Conservation (phyloP, 23 tunicate species). For the Ciona savignyi region DNA sequence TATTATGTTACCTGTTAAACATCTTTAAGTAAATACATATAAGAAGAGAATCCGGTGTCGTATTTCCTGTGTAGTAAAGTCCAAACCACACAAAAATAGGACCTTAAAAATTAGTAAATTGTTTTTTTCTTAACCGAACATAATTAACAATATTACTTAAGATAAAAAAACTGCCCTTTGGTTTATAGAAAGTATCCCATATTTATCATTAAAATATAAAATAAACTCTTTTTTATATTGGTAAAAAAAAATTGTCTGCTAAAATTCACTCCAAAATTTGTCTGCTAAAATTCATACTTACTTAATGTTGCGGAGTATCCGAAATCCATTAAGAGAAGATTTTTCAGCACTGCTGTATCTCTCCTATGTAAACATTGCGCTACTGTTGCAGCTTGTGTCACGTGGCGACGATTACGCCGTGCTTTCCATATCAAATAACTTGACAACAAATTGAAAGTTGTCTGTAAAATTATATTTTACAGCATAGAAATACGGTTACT, state of each 20-base stretch:
- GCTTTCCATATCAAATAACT: neutral
- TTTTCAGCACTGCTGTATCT: neutral
- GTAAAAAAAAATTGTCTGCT: too few species aligned
- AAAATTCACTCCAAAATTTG: too few species aligned
- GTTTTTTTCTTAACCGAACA: too few species aligned
- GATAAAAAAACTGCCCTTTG: too few species aligned
- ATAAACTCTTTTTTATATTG: too few species aligned
- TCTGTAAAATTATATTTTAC: too few species aligned
- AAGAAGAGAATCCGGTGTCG: neutral
- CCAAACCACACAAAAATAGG: neutral
- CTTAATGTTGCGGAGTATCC: neutral
- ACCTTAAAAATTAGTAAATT: too few species aligned
- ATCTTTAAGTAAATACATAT: neutral
- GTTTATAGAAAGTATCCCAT: too few species aligned
- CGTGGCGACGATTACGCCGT: neutral
- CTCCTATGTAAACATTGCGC: neutral
- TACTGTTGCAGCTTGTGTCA: neutral
- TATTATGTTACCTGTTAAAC: slow-evolving; percentile 1
- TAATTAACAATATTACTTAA: too few species aligned
- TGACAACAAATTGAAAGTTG: neutral
- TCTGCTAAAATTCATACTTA: too few species aligned
- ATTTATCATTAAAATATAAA: too few species aligned
- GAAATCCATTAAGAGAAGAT: neutral
- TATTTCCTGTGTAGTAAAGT: neutral
- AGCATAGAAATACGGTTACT: too few species aligned